A percentile compares a stretch with the other conserved stretches of the same genome.
Evolutionary conservation across 2,113 vertebrate species (phyloP).

Genomic region (Nannospalax galili): DNA sequence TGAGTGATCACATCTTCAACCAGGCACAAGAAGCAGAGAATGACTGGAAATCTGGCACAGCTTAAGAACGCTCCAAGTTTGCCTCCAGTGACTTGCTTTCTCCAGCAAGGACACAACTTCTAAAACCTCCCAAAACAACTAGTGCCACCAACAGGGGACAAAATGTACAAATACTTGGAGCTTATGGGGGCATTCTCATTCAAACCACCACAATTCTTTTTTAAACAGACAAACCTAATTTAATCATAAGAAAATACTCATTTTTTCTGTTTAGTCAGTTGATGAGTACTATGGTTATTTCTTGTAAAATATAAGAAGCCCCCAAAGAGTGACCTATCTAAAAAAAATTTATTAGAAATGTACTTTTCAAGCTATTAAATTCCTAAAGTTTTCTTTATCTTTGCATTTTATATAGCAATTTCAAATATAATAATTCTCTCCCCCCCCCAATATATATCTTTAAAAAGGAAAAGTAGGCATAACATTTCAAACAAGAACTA

Average conservation of each 20-base stretch:
- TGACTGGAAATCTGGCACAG: no score
- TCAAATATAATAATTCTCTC: conserved; percentile 6
- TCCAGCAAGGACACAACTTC: no score
- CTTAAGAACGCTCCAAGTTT: no score
- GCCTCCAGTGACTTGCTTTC: no score
- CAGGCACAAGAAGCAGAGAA: no score
- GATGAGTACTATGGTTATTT: background rate
- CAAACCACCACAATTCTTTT: background rate
- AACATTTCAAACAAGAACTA: background rate
- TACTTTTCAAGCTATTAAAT: no score
- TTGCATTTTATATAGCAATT: background rate
- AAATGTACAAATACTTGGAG: background rate
- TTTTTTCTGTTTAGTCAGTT: background rate
- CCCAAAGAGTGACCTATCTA: background rate
- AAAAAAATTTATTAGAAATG: no score
- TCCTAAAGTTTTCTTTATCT: background rate
- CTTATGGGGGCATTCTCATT: background rate
- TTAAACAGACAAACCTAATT: conserved; percentile 14
- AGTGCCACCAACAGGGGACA: no score
- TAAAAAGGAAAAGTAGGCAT: background rate
- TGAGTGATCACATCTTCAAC: no score
- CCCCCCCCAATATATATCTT: background rate
- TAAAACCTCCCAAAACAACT: no score
- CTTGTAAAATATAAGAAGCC: conserved; percentile 4
- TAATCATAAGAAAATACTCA: background rate